Percentiles rank a stretch among this genome's conserved stretches.
Conservation (phyloP, 1,140 invertebrate species). For the Drosophila kepulauana region DNA sequence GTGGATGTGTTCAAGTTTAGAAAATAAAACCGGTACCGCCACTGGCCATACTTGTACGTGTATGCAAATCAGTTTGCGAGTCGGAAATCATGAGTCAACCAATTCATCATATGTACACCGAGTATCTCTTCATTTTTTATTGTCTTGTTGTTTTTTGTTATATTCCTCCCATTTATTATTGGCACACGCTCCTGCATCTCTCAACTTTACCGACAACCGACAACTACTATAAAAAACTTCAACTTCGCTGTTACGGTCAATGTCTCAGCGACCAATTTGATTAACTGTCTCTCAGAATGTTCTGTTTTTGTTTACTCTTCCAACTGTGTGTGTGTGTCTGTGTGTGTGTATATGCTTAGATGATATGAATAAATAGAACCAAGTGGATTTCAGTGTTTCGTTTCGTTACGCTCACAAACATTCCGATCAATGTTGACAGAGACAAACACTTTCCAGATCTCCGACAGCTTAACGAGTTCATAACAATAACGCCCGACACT, state of each 20-base stretch:
- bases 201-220: background rate
- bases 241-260: background rate
- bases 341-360: slow-evolving; percentile 14
- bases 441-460: slow-evolving; percentile 18
- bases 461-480: slow-evolving; percentile 1
- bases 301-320: slow-evolving; percentile 27
- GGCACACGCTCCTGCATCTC: slow-evolving; percentile 9
- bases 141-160: background rate
- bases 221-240: background rate
- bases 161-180: background rate
- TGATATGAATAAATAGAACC: slow-evolving; percentile 25
- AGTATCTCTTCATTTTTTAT: background rate
- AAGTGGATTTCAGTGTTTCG: slow-evolving; percentile 59
- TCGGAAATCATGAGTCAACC: slow-evolving; percentile 78
- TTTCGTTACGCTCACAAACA: slow-evolving; percentile 28
- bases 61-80: slow-evolving; percentile 73
- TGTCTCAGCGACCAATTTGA: background rate
- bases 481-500: background rate
- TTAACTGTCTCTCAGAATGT: slow-evolving; percentile 11
- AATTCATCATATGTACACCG: slow-evolving; percentile 64
- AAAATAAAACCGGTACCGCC: slow-evolving; percentile 74
- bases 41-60: slow-evolving; percentile 79
- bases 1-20: slow-evolving; percentile 67
- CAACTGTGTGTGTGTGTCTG: slow-evolving; percentile 7
- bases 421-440: slow-evolving; percentile 16